Base-by-base conservation (phyloP, 2,113 vertebrate genomes). In the Sigmodon hispidus region DNA sequence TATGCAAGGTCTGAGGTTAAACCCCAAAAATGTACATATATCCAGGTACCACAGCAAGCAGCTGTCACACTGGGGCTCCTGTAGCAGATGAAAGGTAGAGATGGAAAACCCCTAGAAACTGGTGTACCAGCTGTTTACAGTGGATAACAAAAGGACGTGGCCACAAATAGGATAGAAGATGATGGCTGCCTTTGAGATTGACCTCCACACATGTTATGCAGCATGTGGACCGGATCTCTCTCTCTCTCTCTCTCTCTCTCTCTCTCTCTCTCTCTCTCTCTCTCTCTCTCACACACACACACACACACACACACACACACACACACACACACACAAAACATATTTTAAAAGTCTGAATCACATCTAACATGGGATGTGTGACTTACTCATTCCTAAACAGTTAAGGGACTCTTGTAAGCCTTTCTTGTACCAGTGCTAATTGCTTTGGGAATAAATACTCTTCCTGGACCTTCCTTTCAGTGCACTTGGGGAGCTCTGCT, bases 401-500 rank as follows among this genome's bases (percentile, higher is more conserved):
- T 84, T 76, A 55, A 50, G 87, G 63, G 67, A 69, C 75, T 93
- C 93, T 77, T 31, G 90, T 63, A 96, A 87, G 95, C 94, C 90
- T 36, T 40, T 4, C 86, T 59, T 15, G 55, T 43, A 36, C 36
- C 0, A 0, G 43, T 70, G 92, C 61, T 57, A 9, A 3, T 94
- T 97, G 95, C 85, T 31, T 81, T 15, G 77, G 57, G 94, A 91
- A 67, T 57, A 34, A 89, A 29, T 40, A 61, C 92, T 91, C 92
- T 84, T 91, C 75, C 52, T 1, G 31, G 34, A 24, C 61, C 5
- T 73, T 94, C 93, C 11, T 63, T 94, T 21, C 83, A 45, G 89
- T 98, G 97, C 91, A 98, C 98, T 87, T 99, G 26, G 26, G 99
- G 36, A 12, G 0, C 21, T 36, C 43, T 87, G 63, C 48, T 26